These are phyloP conservation scores for Aethes cnicana DNA, from an alignment of 2,888 invertebrate genomes.

Conservation along the genomic window DNA sequence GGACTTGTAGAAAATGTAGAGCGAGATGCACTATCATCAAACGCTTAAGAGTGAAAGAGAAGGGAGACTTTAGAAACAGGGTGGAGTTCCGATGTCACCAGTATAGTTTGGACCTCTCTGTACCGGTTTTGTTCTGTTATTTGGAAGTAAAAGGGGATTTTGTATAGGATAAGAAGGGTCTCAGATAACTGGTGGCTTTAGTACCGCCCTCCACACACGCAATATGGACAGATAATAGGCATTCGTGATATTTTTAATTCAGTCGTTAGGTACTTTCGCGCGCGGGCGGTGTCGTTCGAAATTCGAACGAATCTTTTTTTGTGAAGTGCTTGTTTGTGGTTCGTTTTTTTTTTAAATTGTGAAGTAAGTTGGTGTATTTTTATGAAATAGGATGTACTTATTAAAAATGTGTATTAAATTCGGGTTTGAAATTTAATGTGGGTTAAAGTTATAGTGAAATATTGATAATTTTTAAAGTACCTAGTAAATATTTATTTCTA, in stretches of 20 bases:
- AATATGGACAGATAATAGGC: slow-evolving; percentile 71
- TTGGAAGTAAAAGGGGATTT: neutral
- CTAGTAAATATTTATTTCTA: neutral
- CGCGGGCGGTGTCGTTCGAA: slow-evolving; percentile 45
- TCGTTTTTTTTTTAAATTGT: slow-evolving; percentile 17
- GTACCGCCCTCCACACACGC: slow-evolving; percentile 71
- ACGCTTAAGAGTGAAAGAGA: slow-evolving; percentile 3
- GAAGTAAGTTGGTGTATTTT: slow-evolving; percentile 30
- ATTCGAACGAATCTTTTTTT: slow-evolving; percentile 37
- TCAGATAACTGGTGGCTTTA: slow-evolving; percentile 39
- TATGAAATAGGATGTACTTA: too few relatives aligned
- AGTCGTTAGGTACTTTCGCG: slow-evolving; percentile 61
- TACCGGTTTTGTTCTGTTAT: neutral
- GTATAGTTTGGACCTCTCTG: neutral
- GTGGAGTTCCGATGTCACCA: slow-evolving; percentile 27
- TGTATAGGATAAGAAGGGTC: slow-evolving; percentile 32
- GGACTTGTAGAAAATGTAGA: slow-evolving; percentile 7
- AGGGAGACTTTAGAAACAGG: slow-evolving; percentile 13
- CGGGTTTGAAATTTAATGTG: too few relatives aligned
- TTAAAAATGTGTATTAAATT: too few relatives aligned
- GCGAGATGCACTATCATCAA: slow-evolving; percentile 4
- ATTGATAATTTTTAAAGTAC: neutral
- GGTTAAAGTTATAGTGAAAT: too few relatives aligned
- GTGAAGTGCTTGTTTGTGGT: slow-evolving; percentile 33
- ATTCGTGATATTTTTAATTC: slow-evolving; percentile 73